Base-by-base conservation (phyloP, 2,888 invertebrate species). In the Lepetodrilus schrolli region DNA sequence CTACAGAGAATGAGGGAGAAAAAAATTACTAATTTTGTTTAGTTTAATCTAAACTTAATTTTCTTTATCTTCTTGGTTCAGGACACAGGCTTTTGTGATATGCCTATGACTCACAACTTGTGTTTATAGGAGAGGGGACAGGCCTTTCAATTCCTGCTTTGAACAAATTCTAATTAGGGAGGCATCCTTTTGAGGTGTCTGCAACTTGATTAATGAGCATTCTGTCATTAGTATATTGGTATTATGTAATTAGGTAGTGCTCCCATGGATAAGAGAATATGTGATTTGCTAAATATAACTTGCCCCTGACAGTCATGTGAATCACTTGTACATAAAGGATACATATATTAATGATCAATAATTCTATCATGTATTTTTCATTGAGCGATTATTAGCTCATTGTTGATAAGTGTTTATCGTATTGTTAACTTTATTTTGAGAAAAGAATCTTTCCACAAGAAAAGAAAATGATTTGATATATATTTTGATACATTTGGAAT, bases 291-390 rank as follows among this genome's bases (percentile, higher is more conserved):
- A 48, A n/a, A 8, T 48, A 4, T 48, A 20, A n/a, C 17, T n/a
- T 3, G n/a, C 3, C 48, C 3, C 48, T 48, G 4, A 4, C 3
- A n/a, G n/a, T n/a, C n/a, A n/a, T n/a, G n/a, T n/a, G n/a, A n/a
- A n/a, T n/a, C n/a, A n/a, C n/a, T n/a, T n/a, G n/a, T n/a, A n/a
- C n/a, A n/a, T n/a, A n/a, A n/a, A n/a, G n/a, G n/a, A n/a, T n/a
- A n/a, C n/a, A n/a, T n/a, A n/a, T n/a, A n/a, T n/a, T n/a, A n/a
- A n/a, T n/a, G n/a, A n/a, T n/a, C n/a, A n/a, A n/a, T n/a, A n/a
- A 8, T 4, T 26, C 34, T 34, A 43, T 47, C 68, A 68, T 68
- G 68, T 68, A 68, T 68, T 68, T 66, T 68, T 68, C 68, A 68
- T 43, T 58, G 34, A 58, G 30, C 30, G 30, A 58, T 58, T 34